Conservation (phyloP, 2,113 vertebrate species). For the Onychorhynchus coronatus region DNA sequence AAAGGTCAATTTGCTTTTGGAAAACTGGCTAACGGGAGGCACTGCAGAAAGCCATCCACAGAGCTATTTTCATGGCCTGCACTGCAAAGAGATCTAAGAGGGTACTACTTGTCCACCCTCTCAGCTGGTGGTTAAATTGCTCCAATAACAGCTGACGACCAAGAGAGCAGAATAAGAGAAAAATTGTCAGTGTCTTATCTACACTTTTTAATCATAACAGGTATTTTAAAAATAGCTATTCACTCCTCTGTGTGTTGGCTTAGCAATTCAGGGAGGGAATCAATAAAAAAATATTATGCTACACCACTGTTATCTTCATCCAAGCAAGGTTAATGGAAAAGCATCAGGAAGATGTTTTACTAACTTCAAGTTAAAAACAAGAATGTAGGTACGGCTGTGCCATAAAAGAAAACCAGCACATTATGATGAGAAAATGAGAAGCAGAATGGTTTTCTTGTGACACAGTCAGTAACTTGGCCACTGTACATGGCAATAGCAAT, state of each 20-base stretch:
- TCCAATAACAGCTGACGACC: constrained; percentile 20
- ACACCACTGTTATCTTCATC: not conserved
- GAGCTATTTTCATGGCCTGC: not conserved
- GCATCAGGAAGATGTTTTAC: not conserved
- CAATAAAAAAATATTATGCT: constrained; percentile 23
- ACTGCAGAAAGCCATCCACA: not conserved
- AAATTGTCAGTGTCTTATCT: constrained; percentile 34
- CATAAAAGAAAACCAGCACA: not conserved
- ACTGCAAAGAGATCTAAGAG: not conserved
- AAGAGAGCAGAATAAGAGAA: not conserved
- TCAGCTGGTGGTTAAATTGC: constrained; percentile 41
- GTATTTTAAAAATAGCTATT: constrained; percentile 58
- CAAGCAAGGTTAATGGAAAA: constrained; percentile 25
- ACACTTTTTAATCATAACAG: constrained; percentile 44
- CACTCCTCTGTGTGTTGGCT: not conserved
- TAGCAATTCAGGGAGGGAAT: constrained; percentile 25
- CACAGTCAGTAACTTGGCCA: not conserved
- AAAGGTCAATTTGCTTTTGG: constrained; percentile 37
- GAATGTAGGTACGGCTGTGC: not conserved
- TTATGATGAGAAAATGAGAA: not conserved
- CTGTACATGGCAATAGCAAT: not conserved
- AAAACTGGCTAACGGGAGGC: not conserved
- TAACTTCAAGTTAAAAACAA: not conserved
- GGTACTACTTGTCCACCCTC: constrained; percentile 4
- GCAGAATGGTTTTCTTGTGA: not conserved